Conservation (phyloP, 1,140 invertebrate species). For the Matsumurasca onukii region DNA sequence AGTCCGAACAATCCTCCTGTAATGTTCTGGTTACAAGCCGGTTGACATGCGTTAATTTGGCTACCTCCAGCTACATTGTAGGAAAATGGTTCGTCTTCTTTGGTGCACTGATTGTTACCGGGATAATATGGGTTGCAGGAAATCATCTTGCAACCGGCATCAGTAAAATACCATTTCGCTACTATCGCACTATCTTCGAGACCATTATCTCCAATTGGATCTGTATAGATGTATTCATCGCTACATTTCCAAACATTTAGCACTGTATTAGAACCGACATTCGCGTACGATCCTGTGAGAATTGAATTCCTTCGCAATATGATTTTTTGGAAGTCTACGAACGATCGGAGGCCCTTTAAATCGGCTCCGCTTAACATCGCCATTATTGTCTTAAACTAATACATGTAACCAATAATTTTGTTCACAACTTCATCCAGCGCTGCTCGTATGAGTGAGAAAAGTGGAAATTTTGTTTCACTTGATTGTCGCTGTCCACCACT, state of each 20-base stretch:
- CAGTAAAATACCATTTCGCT: not conserved
- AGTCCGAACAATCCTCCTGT: not conserved
- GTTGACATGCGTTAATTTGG: not conserved
- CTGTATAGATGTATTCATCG: not conserved
- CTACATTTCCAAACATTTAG: not conserved
- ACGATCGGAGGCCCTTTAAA: no score
- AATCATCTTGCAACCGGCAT: not conserved
- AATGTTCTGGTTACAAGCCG: not conserved
- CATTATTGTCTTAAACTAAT: no score
- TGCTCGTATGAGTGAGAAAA: no score
- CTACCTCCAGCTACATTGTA: not conserved
- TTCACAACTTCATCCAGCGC: no score
- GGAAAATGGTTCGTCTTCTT: not conserved
- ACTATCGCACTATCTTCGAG: not conserved
- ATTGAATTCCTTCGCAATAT: no score
- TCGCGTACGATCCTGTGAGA: no score
- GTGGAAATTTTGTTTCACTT: no score
- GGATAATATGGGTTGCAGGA: constrained; percentile 9
- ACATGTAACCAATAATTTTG: no score
- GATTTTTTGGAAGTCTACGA: no score
- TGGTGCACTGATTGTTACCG: not conserved
- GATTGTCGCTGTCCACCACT: no score
- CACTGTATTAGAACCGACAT: not conserved
- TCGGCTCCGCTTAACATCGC: no score
- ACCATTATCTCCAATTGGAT: not conserved